A percentile compares a stretch with the other conserved stretches of the same genome.
phyloP scores from a whole-genome alignment of 2,888 invertebrate species.

The Proisotoma minuta region DNA sequence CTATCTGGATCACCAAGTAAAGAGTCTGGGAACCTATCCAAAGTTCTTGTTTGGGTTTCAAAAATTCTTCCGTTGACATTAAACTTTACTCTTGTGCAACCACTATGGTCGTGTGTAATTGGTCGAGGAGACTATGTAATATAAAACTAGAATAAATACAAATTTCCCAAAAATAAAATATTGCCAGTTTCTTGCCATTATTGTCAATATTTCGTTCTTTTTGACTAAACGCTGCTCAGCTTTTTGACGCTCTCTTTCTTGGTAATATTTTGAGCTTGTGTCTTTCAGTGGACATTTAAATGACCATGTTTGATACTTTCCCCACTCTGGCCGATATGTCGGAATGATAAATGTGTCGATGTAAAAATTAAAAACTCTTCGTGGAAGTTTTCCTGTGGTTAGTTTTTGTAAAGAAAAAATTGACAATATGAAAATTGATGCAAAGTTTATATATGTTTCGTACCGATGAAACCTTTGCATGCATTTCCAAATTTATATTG shows the following conservation, averaged over 20 bases:
- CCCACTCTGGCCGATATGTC: constrained; percentile 32
- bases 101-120: constrained; percentile 18
- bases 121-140: constrained; percentile 1
- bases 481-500: too few species aligned
- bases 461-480: too few species aligned
- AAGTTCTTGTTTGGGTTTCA: constrained; percentile 24
- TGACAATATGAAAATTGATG: too few species aligned
- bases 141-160: too few species aligned
- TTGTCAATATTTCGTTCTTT: too few species aligned
- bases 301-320: constrained; percentile 36
- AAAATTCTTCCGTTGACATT: constrained; percentile 23
- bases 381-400: constrained; percentile 20
- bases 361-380: constrained; percentile 20
- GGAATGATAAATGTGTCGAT: constrained; percentile 24
- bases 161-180: too few species aligned
- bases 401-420: too few species aligned
- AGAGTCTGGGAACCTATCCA: constrained; percentile 17
- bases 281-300: constrained; percentile 13
- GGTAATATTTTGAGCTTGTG: background rate
- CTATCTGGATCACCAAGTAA: constrained; percentile 22
- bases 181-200: too few species aligned
- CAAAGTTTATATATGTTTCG: too few species aligned
- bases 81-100: constrained; percentile 17
- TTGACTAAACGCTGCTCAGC: background rate
- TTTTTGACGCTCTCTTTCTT: background rate